A percentile compares a stretch with the other conserved stretches of the same genome.
phyloP scores from a whole-genome alignment of 2,888 invertebrate species.

The Tanytarsus gracilentus region DNA sequence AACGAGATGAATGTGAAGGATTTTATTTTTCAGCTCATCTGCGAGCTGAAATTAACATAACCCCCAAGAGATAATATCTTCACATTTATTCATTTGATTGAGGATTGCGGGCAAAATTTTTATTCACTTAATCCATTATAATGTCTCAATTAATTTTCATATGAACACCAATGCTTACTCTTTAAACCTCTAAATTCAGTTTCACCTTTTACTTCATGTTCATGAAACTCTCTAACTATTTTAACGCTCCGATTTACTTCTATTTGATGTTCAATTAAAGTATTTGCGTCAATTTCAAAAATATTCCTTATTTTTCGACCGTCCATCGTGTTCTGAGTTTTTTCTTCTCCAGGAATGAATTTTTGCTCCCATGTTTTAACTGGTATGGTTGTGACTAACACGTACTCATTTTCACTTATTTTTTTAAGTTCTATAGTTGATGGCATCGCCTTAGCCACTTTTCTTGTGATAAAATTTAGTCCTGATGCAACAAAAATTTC shows the following conservation, averaged over 20 bases:
- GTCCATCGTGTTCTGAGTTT: constrained; percentile 41
- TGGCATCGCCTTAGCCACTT: background rate
- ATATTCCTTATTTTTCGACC: constrained; percentile 40
- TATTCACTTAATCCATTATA: no score
- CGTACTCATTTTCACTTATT: background rate
- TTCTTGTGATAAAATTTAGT: background rate
- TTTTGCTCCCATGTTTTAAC: constrained; percentile 24
- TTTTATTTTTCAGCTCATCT: no score
- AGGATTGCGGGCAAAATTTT: no score
- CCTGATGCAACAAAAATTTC: background rate
- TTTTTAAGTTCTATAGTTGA: background rate
- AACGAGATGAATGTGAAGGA: no score
- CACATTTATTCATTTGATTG: no score
- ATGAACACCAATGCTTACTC: background rate
- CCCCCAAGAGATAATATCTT: no score
- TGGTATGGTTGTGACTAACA: background rate
- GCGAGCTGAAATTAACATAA: no score
- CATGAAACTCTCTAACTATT: constrained; percentile 56
- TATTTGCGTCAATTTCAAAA: constrained; percentile 41
- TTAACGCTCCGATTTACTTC: constrained; percentile 32
- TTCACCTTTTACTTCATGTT: constrained; percentile 45
- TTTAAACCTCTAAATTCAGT: background rate
- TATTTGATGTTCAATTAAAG: constrained; percentile 41
- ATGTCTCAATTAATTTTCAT: background rate
- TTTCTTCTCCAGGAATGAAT: constrained; percentile 40